A percentile compares a stretch with the other conserved stretches of the same genome.
Conservation (phyloP, 2,888 invertebrate species). For the Epirrhoe tristata region DNA sequence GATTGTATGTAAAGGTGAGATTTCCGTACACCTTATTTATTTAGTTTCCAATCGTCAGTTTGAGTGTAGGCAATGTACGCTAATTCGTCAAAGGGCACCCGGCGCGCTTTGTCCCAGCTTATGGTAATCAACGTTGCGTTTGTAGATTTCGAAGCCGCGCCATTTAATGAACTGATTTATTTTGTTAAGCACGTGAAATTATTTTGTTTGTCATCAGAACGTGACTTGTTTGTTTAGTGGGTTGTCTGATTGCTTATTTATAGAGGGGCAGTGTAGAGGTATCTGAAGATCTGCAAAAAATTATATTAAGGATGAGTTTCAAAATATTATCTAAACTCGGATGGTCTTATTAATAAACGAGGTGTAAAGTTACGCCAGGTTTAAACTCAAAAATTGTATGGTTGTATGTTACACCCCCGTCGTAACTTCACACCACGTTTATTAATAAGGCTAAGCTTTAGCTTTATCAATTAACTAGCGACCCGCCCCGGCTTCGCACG, state of each 20-base stretch:
- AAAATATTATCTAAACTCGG: too few relatives aligned
- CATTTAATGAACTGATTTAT: conserved; percentile 45
- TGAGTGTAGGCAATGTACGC: conserved; percentile 60
- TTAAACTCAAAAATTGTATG: too few relatives aligned
- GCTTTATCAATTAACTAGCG: too few relatives aligned
- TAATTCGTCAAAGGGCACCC: conserved; percentile 82
- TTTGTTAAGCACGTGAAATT: conserved; percentile 42
- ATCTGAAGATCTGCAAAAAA: background rate
- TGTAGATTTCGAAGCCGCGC: conserved; percentile 44
- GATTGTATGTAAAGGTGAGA: too few relatives aligned
- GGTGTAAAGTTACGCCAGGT: too few relatives aligned
- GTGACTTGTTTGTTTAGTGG: conserved; percentile 21
- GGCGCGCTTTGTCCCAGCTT: conserved; percentile 78
- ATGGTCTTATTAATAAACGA: too few relatives aligned
- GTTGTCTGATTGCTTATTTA: conserved; percentile 7
- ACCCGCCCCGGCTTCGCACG: too few relatives aligned
- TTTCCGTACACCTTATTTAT: background rate
- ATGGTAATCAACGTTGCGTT: conserved; percentile 76
- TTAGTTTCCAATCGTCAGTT: background rate
- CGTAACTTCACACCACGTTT: too few relatives aligned
- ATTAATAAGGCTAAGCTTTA: too few relatives aligned
- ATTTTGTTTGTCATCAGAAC: conserved; percentile 38
- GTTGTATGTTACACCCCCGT: too few relatives aligned
- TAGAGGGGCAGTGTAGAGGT: background rate
- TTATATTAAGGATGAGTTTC: background rate